Base-by-base conservation (phyloP, 1,140 invertebrate genomes). In the Chrysomallon squamiferum region DNA sequence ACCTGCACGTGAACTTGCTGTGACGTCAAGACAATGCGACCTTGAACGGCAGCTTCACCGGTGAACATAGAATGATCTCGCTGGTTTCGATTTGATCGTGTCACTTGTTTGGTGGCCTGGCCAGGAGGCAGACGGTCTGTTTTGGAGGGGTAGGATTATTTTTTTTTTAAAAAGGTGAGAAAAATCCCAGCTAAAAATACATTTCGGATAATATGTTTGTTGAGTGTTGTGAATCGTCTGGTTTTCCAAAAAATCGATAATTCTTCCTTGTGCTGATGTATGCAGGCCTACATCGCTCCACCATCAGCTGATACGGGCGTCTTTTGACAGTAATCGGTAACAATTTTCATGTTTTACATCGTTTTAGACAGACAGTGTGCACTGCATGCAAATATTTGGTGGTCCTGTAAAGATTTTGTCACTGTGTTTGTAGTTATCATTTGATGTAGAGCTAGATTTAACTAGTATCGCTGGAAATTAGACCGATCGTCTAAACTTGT, bases 11-110 rank as follows among this genome's bases (percentile, higher is more conserved):
- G 25, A 6, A n/a, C n/a, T 27, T 22, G 9, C 25, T 45, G 2
- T 56, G 41, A 57, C 52, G 52, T 15, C 45, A 32, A 9, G 32
- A 30, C 52, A 30, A 57, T 54, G 29, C 49, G 41, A 56, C 18
- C n/a, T 45, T 32, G 41, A 38, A 38, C 35, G 35, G 35, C 35
- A 7, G 35, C 35, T 38, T 38, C 15, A 15, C 49, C 27, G n/a
- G n/a, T 50, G n/a, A 50, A n/a, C n/a, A n/a, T 9, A n/a, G 49
- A 7, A 27, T 38, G 35, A 38, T 38, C 35, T 38, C 5, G 35
- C 6, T 7, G 35, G 35, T 38, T 38, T 38, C 35, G 35, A 5
- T 7, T 5, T 15, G 35, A 38, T 38, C 35, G 35, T 38, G 35
- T 38, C 35, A 38, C 6, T 38, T 7, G 5, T 38, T 38, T 38